These are phyloP conservation scores for Huso huso DNA, from an alignment of 2,797 vertebrate species.

Conservation along the genomic window DNA sequence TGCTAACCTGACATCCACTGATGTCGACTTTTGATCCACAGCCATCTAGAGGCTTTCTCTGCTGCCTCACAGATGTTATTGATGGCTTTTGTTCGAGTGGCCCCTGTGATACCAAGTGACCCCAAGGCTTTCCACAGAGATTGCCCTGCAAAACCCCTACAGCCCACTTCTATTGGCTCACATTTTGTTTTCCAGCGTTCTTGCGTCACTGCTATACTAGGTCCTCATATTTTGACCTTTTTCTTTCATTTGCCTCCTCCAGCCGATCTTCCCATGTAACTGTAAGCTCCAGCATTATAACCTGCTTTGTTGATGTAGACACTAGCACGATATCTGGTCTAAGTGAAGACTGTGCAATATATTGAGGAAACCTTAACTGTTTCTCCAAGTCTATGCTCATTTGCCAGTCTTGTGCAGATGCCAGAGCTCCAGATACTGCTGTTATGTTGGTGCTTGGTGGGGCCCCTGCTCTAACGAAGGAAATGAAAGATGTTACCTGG, in stretches of 20 bases:
- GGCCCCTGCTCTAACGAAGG: neutral
- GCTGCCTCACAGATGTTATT: no score
- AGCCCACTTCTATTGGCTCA: neutral
- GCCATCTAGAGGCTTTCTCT: no score
- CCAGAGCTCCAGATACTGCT: neutral
- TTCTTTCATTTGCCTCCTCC: conserved; percentile 6
- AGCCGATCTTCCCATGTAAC: conserved; percentile 5
- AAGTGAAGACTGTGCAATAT: neutral
- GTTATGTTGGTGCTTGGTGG: no score
- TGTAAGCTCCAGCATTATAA: neutral
- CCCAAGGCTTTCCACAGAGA: conserved; percentile 1
- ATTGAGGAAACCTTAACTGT: conserved; percentile 8
- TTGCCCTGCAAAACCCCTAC: conserved; percentile 6
- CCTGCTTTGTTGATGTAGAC: conserved; percentile 9
- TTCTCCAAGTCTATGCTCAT: conserved; percentile 8
- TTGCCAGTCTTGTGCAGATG: neutral
- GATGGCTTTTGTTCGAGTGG: neutral
- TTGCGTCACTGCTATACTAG: neutral
- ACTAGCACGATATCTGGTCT: conserved; percentile 16
- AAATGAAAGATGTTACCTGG: no score
- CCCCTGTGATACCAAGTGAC: neutral
- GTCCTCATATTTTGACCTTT: conserved; percentile 8
- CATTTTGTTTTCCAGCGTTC: neutral
- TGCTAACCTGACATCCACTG: no score
- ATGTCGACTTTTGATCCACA: no score